Conservation (phyloP, 2,888 invertebrate species). For the Hypsopygia costalis region DNA sequence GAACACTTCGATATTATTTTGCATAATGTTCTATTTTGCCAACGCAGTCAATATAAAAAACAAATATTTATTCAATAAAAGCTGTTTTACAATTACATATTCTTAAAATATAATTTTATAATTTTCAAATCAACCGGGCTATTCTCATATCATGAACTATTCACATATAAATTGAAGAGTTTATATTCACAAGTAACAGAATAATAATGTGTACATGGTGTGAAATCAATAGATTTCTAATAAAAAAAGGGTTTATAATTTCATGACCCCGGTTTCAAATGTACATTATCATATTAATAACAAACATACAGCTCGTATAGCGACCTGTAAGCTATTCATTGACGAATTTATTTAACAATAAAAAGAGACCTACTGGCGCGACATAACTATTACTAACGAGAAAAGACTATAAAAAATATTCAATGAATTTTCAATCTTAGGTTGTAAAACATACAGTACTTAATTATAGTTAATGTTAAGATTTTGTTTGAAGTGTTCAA, state of each 20-base stretch:
- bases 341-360: conserved; percentile 42
- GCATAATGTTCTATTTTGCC: too few species aligned
- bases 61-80: too few species aligned
- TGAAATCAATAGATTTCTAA: conserved; percentile 6
- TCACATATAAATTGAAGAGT: not conserved
- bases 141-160: too few species aligned
- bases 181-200: too few species aligned
- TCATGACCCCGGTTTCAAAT: conserved; percentile 38
- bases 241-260: conserved; percentile 31
- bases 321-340: conserved; percentile 15
- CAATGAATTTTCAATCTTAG: conserved; percentile 25
- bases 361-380: conserved; percentile 45
- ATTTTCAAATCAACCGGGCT: too few species aligned
- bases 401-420: not conserved
- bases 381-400: conserved; percentile 16
- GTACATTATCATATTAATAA: conserved; percentile 46
- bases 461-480: conserved; percentile 8
- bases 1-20: too few species aligned
- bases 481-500: conserved; percentile 38
- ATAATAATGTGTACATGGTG: not conserved
- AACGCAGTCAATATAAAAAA: too few species aligned
- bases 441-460: not conserved
- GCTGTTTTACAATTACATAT: too few species aligned
- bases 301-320: conserved; percentile 24
- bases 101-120: too few species aligned